These are phyloP conservation scores for Grammomys dolichurus DNA, from an alignment of 2,113 vertebrate genomes.

Conservation along the genomic window DNA sequence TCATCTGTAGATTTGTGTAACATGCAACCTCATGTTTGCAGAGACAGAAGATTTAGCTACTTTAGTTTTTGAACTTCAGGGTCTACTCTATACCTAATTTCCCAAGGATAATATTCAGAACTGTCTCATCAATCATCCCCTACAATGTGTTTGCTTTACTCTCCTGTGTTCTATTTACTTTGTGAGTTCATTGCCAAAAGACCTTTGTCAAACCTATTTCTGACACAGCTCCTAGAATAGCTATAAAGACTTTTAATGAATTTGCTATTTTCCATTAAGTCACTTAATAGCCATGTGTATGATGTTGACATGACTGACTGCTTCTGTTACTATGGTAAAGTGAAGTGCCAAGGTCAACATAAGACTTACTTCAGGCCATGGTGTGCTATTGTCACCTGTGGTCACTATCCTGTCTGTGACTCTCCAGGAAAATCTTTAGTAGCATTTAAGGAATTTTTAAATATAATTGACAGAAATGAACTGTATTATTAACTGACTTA, in stretches of 20 bases:
- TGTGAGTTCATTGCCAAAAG: constrained; percentile 64
- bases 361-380: background rate
- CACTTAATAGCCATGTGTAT: background rate
- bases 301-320: constrained; percentile 44
- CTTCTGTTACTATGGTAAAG: constrained; percentile 16
- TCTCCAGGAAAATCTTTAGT: background rate
- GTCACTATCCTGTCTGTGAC: background rate
- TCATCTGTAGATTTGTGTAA: background rate
- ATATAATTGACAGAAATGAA: background rate
- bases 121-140: constrained; percentile 16
- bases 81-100: background rate
- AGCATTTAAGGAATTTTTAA: constrained; percentile 16
- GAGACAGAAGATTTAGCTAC: background rate
- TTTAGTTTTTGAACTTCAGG: background rate
- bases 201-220: constrained; percentile 57
- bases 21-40: background rate
- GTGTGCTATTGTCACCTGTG: background rate
- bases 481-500: background rate
- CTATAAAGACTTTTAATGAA: constrained; percentile 62
- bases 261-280: constrained; percentile 67
- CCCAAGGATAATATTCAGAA: constrained; percentile 25
- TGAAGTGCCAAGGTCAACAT: constrained; percentile 50
- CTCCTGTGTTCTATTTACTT: constrained; percentile 37
- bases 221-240: constrained; percentile 56
- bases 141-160: background rate